These are phyloP conservation scores for Cheirogaleus medius DNA, from an alignment of 2,113 vertebrate genomes.

Conservation along the genomic window DNA sequence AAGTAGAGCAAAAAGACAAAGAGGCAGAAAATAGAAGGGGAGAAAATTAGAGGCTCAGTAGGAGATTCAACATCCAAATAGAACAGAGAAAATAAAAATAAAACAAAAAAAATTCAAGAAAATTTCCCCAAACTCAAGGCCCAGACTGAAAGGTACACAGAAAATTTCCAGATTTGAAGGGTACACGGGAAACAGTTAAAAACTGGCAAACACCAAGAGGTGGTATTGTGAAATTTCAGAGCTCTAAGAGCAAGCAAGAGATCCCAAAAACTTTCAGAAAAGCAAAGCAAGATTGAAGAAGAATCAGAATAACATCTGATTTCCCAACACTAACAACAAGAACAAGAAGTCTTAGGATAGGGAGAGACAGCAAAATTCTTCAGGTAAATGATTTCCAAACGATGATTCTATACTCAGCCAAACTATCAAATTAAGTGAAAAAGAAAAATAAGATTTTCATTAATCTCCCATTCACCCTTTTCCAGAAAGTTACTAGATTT, in stretches of 20 bases:
- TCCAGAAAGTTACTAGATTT: conserved; percentile 33
- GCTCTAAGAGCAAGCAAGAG: neutral
- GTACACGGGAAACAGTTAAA: neutral
- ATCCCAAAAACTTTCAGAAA: neutral
- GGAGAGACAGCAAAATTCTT: neutral
- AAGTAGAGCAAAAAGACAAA: neutral
- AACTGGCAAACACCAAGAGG: neutral
- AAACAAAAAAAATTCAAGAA: neutral
- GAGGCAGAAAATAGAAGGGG: neutral
- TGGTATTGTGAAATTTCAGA: conserved; percentile 30
- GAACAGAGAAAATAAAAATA: neutral
- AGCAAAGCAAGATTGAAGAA: conserved; percentile 51
- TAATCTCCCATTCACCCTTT: neutral
- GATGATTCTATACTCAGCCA: conserved; percentile 20
- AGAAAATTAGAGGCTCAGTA: neutral
- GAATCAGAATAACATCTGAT: conserved; percentile 33
- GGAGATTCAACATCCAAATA: neutral
- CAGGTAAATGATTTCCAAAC: conserved; percentile 22
- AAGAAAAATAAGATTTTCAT: conserved; percentile 34
- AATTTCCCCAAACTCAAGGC: conserved; percentile 2
- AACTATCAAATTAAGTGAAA: neutral
- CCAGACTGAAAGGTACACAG: neutral
- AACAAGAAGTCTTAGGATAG: neutral
- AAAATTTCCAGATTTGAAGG: neutral
- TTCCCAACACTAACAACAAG: neutral